Base-by-base conservation (phyloP, 2,113 vertebrate genomes). In the Mola mola region DNA sequence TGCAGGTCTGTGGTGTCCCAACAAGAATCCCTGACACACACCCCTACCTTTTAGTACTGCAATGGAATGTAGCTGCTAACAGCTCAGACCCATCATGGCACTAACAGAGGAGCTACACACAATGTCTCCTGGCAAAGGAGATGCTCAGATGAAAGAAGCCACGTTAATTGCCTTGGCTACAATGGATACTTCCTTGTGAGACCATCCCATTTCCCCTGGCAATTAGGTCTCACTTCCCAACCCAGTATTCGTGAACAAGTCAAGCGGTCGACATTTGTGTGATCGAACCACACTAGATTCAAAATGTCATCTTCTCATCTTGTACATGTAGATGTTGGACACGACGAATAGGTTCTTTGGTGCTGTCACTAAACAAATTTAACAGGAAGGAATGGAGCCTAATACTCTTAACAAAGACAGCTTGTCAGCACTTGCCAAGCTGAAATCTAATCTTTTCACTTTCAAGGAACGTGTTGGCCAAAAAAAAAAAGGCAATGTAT, bases 121-220 rank as follows among this genome's bases (percentile, higher is more conserved):
- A 73, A 84, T 65, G 80, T 72, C 67, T 77, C 75, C 70, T 79
- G 79, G 80, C 72, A 83, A 82, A 88, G 62, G 49, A 79, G 75
- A 79, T 60, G 42, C 49, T 63, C 43, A 66, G 61, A 85, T 81
- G 62, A 83, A 79, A 83, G 80, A 68, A 81, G 52, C 55, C 29
- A 53, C 74, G 61, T 82, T 85, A 85, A 89, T 86, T 86, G 70
- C 87, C 66, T 73, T 49, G 59, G 70, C 51, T 28, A 88, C 84
- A 87, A 90, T 79, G 68, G 79, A 79, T 79, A 60, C 67, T 47
- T 65, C 78, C 68, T 72, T 68, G 77, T 63, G 70, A 72, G 70
- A 59, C 61, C 66, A 29, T 74, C 79, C 79, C 62, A 81, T 72
- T 86, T 87, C 84, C 83, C 75, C 49, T 52, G 67, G 66, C 83